A percentile compares a stretch with the other conserved stretches of the same genome.
phyloP scores from a whole-genome alignment of 2,113 vertebrate genomes.

The Muntiacus muntjak region DNA sequence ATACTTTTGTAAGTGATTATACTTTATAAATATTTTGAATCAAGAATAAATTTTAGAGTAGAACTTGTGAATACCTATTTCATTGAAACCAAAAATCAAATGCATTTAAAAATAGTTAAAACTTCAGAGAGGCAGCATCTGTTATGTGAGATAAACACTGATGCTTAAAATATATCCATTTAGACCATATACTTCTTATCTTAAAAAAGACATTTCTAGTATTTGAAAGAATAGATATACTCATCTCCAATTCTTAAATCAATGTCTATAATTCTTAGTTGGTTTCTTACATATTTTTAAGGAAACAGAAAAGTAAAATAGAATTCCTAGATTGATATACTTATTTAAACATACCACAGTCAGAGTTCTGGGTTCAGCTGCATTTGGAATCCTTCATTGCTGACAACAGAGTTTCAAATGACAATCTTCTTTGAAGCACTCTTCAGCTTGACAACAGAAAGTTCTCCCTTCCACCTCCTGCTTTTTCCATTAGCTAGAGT shows the following conservation, averaged over 20 bases:
- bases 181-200: not conserved
- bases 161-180: not conserved
- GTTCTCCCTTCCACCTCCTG: not conserved
- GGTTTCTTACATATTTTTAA: not conserved
- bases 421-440: conserved; percentile 20
- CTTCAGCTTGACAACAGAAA: conserved; percentile 49
- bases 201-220: not conserved
- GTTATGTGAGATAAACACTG: not conserved
- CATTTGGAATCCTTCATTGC: conserved; percentile 49
- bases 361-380: conserved; percentile 51
- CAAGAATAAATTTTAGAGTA: not conserved
- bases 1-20: not conserved
- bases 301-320: not conserved
- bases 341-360: conserved; percentile 59
- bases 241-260: conserved; percentile 8
- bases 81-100: not conserved
- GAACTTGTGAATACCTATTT: not conserved
- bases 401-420: conserved; percentile 38
- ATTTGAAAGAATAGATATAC: not conserved
- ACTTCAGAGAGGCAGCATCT: not conserved
- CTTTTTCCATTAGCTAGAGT: conserved; percentile 53
- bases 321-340: not conserved
- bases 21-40: not conserved
- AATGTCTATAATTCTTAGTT: not conserved
- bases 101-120: not conserved